Conservation (phyloP, 2,888 invertebrate genomes). For the Seira sanloemensis region DNA sequence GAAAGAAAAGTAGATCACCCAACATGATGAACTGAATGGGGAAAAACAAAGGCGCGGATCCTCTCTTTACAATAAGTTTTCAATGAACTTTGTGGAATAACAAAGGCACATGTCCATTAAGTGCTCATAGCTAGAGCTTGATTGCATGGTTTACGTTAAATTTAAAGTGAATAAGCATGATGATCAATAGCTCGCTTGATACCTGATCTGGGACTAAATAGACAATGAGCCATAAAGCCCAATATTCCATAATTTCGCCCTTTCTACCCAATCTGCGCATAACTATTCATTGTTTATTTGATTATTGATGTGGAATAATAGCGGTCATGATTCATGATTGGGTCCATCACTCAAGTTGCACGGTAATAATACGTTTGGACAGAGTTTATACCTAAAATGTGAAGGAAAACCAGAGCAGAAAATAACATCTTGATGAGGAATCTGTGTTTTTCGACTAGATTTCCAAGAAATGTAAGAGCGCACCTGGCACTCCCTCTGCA, state of each 20-base stretch:
- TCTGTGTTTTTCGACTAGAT: no score
- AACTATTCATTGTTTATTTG: conserved; percentile 36
- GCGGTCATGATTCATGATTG: background rate
- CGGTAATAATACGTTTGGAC: background rate
- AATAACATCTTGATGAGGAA: no score
- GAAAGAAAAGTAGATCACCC: conserved; percentile 47
- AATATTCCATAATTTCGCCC: conserved; percentile 35
- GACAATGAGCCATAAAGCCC: conserved; percentile 53
- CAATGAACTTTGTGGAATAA: background rate
- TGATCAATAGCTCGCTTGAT: conserved; percentile 49
- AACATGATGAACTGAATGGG: conserved; percentile 4
- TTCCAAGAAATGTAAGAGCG: no score
- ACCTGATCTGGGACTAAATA: conserved; percentile 35
- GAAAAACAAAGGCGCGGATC: conserved; percentile 34
- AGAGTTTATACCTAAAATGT: no score
- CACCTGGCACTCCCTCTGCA: no score
- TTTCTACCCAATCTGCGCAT: conserved; percentile 20
- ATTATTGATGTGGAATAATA: conserved; percentile 32
- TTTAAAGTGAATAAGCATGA: background rate
- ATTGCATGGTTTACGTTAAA: background rate
- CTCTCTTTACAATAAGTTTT: background rate
- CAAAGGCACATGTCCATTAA: background rate
- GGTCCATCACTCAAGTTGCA: background rate
- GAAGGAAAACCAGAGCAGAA: no score
- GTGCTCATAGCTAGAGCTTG: background rate